phyloP scores from a whole-genome alignment of 2,797 vertebrate genomes.

The Channa striata region DNA sequence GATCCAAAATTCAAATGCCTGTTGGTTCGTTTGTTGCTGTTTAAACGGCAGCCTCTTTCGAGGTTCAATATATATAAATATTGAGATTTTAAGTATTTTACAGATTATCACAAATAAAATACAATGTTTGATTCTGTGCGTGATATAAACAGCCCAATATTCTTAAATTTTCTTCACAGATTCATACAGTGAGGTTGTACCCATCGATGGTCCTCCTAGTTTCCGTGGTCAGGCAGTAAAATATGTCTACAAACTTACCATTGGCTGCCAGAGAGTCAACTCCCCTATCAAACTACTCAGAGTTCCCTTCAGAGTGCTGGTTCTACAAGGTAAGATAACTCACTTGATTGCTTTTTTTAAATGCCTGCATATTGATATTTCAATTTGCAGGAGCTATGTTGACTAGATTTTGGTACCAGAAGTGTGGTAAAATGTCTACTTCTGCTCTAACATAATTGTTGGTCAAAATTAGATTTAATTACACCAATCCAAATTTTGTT shows the following conservation, averaged over 20 bases:
- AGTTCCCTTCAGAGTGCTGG: conserved; percentile 95
- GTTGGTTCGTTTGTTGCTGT: neutral
- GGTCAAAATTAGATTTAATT: neutral
- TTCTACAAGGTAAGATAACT: conserved; percentile 90
- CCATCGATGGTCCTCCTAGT: conserved; percentile 93
- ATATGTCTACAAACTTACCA: conserved; percentile 97
- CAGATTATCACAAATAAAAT: neutral
- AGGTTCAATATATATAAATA: too few species aligned
- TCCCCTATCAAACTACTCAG: conserved; percentile 97
- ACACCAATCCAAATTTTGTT: neutral
- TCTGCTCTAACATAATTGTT: neutral
- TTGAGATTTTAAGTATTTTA: neutral
- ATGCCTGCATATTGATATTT: neutral
- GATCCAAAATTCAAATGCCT: neutral
- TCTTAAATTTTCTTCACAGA: conserved; percentile 78
- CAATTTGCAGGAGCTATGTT: neutral
- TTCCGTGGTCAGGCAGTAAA: conserved; percentile 97
- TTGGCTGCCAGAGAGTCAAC: conserved; percentile 98
- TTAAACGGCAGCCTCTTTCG: neutral
- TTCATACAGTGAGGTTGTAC: conserved; percentile 93
- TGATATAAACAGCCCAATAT: neutral
- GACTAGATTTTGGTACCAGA: neutral
- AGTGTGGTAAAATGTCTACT: neutral
- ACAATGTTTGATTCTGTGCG: neutral
- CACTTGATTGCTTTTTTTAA: neutral